phyloP scores from a whole-genome alignment of 2,113 vertebrate species.

The Podocnemis expansa region DNA sequence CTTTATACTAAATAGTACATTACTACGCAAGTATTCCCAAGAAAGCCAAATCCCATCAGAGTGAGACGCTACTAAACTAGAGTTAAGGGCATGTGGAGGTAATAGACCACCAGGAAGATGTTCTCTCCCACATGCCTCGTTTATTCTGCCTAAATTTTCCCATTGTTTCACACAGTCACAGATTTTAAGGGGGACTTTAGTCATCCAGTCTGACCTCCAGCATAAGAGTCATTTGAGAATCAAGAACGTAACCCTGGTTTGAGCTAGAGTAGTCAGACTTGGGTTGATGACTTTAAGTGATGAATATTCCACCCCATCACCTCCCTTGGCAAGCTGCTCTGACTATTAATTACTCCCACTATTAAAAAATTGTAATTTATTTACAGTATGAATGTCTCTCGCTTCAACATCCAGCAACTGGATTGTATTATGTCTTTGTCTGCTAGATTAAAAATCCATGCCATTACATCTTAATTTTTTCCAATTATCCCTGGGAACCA shows the following conservation, averaged over 20 bases:
- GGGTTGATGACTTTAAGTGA: neutral
- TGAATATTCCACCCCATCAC: neutral
- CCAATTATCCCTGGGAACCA: neutral
- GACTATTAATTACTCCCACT: neutral
- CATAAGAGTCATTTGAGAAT: neutral
- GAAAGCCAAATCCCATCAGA: fast-evolving
- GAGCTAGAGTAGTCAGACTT: neutral
- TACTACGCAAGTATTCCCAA: fast-evolving
- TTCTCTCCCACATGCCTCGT: neutral
- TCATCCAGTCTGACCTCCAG: neutral
- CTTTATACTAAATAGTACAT: fast-evolving
- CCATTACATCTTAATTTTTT: neutral
- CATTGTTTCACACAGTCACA: fast-evolving
- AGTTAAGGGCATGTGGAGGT: neutral
- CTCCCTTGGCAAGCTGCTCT: neutral
- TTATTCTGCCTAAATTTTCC: neutral
- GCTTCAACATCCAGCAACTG: neutral
- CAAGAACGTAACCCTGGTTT: neutral
- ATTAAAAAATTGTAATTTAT: neutral
- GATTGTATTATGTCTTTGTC: neutral
- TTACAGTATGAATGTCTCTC: fast-evolving
- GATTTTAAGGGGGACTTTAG: neutral
- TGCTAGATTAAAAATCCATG: neutral
- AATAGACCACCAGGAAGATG: neutral
- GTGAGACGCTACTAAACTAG: neutral